Evolutionary conservation across 2,113 vertebrate species (phyloP).

Genomic region (Notarius lentiginosus): DNA sequence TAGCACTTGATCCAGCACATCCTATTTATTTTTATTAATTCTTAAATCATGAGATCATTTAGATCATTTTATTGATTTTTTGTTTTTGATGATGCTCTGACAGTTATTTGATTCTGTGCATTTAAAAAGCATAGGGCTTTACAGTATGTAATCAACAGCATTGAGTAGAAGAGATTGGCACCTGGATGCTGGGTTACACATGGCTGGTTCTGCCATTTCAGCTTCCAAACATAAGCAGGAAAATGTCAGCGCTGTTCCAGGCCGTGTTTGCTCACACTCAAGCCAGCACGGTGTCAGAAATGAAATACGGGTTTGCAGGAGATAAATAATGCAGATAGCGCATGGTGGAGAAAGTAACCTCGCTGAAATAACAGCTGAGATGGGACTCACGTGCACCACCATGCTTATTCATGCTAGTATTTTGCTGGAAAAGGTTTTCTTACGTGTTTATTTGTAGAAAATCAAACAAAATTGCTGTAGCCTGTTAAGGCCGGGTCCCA

Average conservation of each 20-base stretch:
- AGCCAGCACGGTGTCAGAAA: conserved; percentile 9
- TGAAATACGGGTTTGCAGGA: conserved; percentile 21
- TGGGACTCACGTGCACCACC: not conserved
- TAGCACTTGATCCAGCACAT: conserved; percentile 1
- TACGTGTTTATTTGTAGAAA: not conserved
- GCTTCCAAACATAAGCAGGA: conserved; percentile 19
- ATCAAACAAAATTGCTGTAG: not conserved
- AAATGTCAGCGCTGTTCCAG: conserved; percentile 18
- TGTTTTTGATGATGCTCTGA: not conserved
- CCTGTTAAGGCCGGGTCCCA: not conserved
- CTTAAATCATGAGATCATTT: not conserved
- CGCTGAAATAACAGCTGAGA: conserved; percentile 11
- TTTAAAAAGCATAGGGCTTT: not conserved
- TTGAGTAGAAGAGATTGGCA: conserved; percentile 10
- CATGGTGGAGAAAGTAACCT: not conserved
- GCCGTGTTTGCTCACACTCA: conserved; percentile 13
- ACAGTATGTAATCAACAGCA: not conserved
- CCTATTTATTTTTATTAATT: not conserved
- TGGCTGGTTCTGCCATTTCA: conserved; percentile 27
- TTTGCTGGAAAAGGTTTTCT: not conserved
- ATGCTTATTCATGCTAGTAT: not conserved
- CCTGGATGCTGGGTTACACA: not conserved
- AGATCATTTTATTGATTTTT: not conserved
- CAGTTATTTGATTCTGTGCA: not conserved
- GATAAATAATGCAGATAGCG: conserved; percentile 39